Conservation (phyloP, 1,140 invertebrate species). For the Cydia amplana region DNA sequence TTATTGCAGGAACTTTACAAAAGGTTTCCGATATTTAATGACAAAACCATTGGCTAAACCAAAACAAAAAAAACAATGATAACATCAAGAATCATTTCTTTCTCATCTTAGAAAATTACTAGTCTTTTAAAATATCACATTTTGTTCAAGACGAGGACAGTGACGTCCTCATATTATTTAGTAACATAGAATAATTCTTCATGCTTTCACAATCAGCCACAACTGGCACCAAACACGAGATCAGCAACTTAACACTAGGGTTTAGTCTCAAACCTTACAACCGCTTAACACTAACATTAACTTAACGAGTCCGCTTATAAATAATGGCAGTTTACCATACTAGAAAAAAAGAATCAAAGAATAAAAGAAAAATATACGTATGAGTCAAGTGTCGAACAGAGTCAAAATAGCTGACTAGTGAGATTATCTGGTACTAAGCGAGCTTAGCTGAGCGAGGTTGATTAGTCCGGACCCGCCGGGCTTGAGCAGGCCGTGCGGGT, state of each 20-base stretch:
- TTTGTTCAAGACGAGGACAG: conserved; percentile 74
- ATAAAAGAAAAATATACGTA: conserved; percentile 54
- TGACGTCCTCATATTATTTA: conserved; percentile 74
- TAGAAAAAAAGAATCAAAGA: conserved; percentile 57
- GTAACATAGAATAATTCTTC: conserved; percentile 78
- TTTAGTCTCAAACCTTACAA: conserved; percentile 66
- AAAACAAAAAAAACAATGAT: conserved; percentile 63
- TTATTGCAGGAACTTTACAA: conserved; percentile 78
- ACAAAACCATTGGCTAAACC: conserved; percentile 57
- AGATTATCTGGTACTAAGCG: conserved; percentile 53
- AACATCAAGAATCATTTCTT: conserved; percentile 78
- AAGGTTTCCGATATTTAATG: conserved; percentile 73
- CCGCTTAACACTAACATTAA: conserved; percentile 71
- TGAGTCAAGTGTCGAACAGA: conserved; percentile 45
- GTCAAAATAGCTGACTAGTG: conserved; percentile 52
- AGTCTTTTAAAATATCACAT: conserved; percentile 78
- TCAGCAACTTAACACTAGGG: conserved; percentile 72
- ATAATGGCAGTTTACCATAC: conserved; percentile 72
- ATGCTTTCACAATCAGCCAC: conserved; percentile 73
- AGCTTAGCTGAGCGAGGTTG: conserved; percentile 62
- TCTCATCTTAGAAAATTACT: conserved; percentile 69
- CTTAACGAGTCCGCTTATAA: conserved; percentile 68
- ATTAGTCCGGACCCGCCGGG: conserved; percentile 64
- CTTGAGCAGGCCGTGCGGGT: neutral
- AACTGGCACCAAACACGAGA: conserved; percentile 71